Evolutionary conservation across 2,888 invertebrate genomes (phyloP), one percentile per base, ranked within the genome.

Genomic region (Steinernema hermaphroditum): DNA sequence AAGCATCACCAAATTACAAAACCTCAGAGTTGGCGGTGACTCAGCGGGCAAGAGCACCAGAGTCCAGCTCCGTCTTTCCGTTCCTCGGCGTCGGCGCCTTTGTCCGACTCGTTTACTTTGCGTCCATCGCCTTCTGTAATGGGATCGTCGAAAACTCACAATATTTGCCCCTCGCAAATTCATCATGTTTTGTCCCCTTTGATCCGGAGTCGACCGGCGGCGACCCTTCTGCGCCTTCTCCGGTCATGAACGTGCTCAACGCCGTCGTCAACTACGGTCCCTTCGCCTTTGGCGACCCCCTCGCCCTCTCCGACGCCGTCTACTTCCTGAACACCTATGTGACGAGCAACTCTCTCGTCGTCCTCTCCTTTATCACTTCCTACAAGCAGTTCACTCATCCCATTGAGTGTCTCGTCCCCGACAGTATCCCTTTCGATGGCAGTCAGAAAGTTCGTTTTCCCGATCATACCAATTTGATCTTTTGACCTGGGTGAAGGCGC

Each of bases 401-500:
- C 27, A 71, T 71, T 24, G 72, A 72, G 43, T 72, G 72, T 41
- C 19, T 71, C 24, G 54, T 54, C 1, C 76, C 76, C 0, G 75
- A 72, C 29, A 24, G 19, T 16, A 43, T 76, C 8, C 74, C 76
- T 32, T 76, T 76, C 43, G 43, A 62, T 24, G 73, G 75, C n/a
- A 54, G 68, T 2, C 76, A 76, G 32, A 41, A 76, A 72, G 76
- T 76, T 16, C 6, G 44, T 19, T 57, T n/a, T n/a, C n/a, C n/a
- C n/a, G n/a, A n/a, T n/a, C n/a, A n/a, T n/a, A n/a, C n/a, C n/a
- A n/a, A n/a, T n/a, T n/a, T n/a, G n/a, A n/a, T n/a, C n/a, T n/a
- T n/a, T n/a, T n/a, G n/a, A n/a, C n/a, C n/a, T n/a, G n/a, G n/a
- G n/a, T n/a, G n/a, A n/a, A n/a, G n/a, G n/a, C n/a, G n/a, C n/a